Conservation (phyloP, 1,140 invertebrate genomes). For the Cepaea nemoralis region DNA sequence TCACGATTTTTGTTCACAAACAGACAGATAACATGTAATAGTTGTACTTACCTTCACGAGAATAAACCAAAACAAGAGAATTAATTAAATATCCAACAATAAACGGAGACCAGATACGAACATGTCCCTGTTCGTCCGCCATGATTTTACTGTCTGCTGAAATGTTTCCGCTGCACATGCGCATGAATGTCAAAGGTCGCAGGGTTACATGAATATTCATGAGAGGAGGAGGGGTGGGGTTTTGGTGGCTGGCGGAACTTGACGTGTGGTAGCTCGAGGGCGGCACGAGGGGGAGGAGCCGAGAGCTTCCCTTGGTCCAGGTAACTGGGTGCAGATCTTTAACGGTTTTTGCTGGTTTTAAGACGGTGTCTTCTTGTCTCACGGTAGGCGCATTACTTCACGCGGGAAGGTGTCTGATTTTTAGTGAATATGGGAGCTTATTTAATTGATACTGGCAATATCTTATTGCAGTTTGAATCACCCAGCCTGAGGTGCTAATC, state of each 20-base stretch:
- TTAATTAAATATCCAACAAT: conserved; percentile 36
- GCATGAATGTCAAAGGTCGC: conserved; percentile 36
- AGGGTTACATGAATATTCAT: conserved; percentile 39
- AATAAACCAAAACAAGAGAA: conserved; percentile 29
- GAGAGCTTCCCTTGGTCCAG: too few relatives aligned
- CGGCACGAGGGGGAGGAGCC: neutral
- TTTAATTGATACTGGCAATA: too few relatives aligned
- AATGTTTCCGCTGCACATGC: conserved; percentile 35
- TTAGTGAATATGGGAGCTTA: too few relatives aligned
- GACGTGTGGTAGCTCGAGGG: neutral
- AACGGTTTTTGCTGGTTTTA: too few relatives aligned
- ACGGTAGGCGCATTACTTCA: too few relatives aligned
- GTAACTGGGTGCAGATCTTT: too few relatives aligned
- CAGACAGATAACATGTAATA: too few relatives aligned
- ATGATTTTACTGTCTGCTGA: conserved; percentile 33
- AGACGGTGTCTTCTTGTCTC: too few relatives aligned
- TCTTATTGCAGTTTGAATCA: too few relatives aligned
- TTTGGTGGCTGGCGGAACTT: neutral
- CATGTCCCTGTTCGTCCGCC: conserved; percentile 12
- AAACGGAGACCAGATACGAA: conserved; percentile 26
- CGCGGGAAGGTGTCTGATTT: too few relatives aligned
- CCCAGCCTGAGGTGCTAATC: too few relatives aligned
- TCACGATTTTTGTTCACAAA: too few relatives aligned
- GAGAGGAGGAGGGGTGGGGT: conserved; percentile 11
- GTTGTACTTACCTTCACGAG: conserved; percentile 29